Conservation (phyloP, 1,140 invertebrate species). For the Neotoxoptera formosana region DNA sequence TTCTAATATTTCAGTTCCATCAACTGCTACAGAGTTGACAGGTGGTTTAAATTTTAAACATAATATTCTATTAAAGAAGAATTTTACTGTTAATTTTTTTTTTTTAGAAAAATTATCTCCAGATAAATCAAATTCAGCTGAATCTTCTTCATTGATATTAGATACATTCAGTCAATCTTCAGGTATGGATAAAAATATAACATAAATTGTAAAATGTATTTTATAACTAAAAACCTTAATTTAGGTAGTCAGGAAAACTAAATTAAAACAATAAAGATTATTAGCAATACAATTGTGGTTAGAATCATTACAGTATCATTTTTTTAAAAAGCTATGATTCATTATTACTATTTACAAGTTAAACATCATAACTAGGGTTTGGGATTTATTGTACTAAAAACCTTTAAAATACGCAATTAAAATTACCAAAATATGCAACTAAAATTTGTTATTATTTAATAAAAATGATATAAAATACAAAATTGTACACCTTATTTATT, state of each 20-base stretch:
- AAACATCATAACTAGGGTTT: background rate
- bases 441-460: no score
- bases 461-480: no score
- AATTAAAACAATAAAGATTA: background rate
- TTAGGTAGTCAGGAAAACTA: background rate
- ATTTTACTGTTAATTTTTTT: background rate
- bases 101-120: background rate
- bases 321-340: background rate
- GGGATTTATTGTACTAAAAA: background rate
- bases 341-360: background rate
- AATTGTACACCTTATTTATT: no score
- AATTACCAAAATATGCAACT: background rate
- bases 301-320: background rate
- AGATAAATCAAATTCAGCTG: background rate
- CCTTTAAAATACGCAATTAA: background rate
- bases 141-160: slow-evolving; percentile 2
- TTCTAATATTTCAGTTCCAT: background rate
- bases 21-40: background rate
- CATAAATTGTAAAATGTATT: background rate
- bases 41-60: background rate
- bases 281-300: background rate
- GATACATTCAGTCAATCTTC: background rate
- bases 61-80: background rate
- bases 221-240: background rate
- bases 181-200: background rate